Base-by-base conservation (phyloP, 2,113 vertebrate species). In the Melanocharis versteri region DNA sequence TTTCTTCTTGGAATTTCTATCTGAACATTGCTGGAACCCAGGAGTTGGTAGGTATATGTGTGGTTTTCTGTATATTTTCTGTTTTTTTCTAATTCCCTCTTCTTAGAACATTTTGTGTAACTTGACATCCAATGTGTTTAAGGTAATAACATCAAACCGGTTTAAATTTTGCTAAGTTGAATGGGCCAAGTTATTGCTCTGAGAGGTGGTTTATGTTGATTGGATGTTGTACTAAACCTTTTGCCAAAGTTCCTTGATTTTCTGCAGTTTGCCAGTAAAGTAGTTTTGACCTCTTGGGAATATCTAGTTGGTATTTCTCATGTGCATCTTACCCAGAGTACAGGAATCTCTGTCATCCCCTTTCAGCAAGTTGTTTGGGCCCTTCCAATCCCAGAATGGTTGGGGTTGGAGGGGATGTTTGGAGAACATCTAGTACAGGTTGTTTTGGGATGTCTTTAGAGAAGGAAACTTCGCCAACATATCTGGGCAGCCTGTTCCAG, bases 121-220 rank as follows among this genome's bases (percentile, higher is more conserved):
- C 44, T 76, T 44, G 27, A 16, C 4, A 27, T 37, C 11, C 3
- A 18, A 3, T 0, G 0, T 17, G 26, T 37, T 58, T 68, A 22
- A 76, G 21, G 11, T 37, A 68, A 58, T 16, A 35, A 3, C 31
- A 58, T 50, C 31, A 27, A 66, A 12, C 6, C 31, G 17, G 5
- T 68, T 58, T 68, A 35, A 17, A 58, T 17, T 31, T 37, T 33
- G 31, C 3, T 37, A 37, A 58, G 7, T 33, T 58, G 33, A 44
- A 58, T 15, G 37, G 37, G 37, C 3, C 7, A 27, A 68, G 7
- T 68, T 58, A 31, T 33, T 77, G 17, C 11, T 35, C 31, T 27
- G 33, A 37, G 21, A 40, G 35, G 14, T 31, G 12, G 37, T 68
- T 68, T 31, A 14, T 76, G 22, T n/a, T 37, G 37, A 31, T 11